Percentiles rank a stretch among this genome's conserved stretches.
Conservation (phyloP, 2,113 vertebrate species). For the Odobenus rosmarus region DNA sequence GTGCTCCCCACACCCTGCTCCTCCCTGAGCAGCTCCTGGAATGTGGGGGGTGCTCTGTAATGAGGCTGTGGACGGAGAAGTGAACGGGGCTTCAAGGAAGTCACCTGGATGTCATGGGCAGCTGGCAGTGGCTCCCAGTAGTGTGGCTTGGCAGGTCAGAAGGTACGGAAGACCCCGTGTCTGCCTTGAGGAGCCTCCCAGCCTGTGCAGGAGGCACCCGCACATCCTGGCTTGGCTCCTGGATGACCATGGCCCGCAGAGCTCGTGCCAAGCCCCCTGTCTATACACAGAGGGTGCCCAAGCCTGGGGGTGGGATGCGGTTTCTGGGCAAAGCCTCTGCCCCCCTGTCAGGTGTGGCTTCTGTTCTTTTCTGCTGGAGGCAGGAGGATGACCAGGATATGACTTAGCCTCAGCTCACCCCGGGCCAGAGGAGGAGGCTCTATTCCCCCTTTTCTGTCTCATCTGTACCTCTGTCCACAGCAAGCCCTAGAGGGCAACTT, state of each 20-base stretch:
- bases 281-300: not conserved
- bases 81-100: not conserved
- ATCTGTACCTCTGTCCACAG: not conserved
- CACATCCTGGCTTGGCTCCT: not conserved
- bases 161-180: not conserved
- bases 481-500: not conserved
- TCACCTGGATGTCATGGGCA: fast-evolving
- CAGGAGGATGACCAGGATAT: not conserved
- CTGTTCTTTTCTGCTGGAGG: not conserved
- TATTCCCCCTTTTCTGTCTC: not conserved
- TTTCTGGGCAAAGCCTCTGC: not conserved
- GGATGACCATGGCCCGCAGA: not conserved
- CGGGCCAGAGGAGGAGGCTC: not conserved
- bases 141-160: not conserved
- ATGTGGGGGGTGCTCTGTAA: too few relatives aligned
- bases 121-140: not conserved
- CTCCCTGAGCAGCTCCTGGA: not conserved
- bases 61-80: not conserved
- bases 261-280: not conserved
- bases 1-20: not conserved
- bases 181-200: not conserved
- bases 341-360: not conserved
- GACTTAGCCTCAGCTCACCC: not conserved
- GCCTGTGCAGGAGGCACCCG: not conserved
- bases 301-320: not conserved